These are phyloP conservation scores for Diuraphis noxia DNA, from an alignment of 1,140 invertebrate genomes.

Conservation along the genomic window DNA sequence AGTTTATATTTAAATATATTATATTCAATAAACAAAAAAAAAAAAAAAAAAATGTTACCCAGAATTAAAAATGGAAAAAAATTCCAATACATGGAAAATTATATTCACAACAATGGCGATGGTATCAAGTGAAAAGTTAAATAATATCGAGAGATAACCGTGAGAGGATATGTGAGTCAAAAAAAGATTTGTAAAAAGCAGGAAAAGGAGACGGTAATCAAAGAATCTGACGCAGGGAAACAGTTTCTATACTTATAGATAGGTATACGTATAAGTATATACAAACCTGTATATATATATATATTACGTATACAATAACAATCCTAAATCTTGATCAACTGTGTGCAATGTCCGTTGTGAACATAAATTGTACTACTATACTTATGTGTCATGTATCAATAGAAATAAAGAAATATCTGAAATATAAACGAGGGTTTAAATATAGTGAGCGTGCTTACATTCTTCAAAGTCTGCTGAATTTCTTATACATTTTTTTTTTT, in stretches of 20 bases:
- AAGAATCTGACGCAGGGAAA: not conserved
- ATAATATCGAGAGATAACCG: not conserved
- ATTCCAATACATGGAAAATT: too few species aligned
- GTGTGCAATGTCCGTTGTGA: not conserved
- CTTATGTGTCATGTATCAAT: too few species aligned
- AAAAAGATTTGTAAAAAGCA: not conserved
- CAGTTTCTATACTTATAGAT: too few species aligned
- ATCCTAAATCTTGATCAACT: not conserved
- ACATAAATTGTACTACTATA: not conserved
- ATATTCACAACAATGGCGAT: too few species aligned
- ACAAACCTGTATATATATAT: too few species aligned
- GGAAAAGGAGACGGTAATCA: not conserved
- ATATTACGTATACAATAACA: not conserved
- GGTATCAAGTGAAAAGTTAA: too few species aligned
- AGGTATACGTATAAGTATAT: too few species aligned
- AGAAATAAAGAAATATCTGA: not conserved
- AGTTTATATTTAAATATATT: too few species aligned
- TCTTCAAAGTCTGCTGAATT: not conserved
- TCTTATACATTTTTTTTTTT: not conserved
- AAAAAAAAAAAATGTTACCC: too few species aligned
- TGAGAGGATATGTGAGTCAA: not conserved
- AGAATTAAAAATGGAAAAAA: too few species aligned
- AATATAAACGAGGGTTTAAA: not conserved
- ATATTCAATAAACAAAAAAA: too few species aligned
- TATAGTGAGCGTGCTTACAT: not conserved